Conservation (phyloP, 1,140 invertebrate genomes). For the Tigriopus japonicus region DNA sequence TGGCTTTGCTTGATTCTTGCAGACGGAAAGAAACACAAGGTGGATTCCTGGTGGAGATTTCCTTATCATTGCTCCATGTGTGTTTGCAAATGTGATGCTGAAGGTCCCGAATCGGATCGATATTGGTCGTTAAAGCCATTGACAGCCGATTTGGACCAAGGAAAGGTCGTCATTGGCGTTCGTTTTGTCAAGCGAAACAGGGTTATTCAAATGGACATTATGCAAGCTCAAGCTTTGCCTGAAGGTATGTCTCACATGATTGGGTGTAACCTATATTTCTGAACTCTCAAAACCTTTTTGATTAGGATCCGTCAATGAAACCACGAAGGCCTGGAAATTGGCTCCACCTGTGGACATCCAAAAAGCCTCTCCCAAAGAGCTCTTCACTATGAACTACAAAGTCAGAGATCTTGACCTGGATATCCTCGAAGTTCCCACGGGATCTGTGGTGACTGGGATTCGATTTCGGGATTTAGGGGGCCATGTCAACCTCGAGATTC, state of each 20-base stretch:
- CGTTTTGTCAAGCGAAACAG: conserved; percentile 46
- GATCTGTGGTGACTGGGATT: conserved; percentile 45
- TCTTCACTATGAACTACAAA: conserved; percentile 51
- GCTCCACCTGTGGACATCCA: background rate
- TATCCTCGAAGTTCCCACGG: conserved; percentile 39
- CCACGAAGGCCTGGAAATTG: background rate
- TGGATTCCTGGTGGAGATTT: conserved; percentile 68
- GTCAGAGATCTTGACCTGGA: conserved; percentile 57
- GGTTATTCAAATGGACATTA: conserved; percentile 42
- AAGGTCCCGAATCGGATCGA: conserved; percentile 43
- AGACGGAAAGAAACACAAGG: conserved; percentile 37
- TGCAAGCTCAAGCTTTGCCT: conserved; percentile 30
- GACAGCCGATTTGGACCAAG: conserved; percentile 41
- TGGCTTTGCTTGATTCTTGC: background rate
- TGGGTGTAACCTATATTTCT: too few species aligned
- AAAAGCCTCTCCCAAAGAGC: conserved; percentile 23
- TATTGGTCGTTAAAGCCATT: conserved; percentile 52
- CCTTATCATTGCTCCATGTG: conserved; percentile 77
- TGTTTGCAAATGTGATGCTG: conserved; percentile 60
- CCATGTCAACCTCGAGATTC: conserved; percentile 53
- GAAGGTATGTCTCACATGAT: too few species aligned
- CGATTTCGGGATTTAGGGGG: conserved; percentile 51
- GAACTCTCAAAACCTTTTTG: background rate
- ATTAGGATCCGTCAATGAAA: background rate
- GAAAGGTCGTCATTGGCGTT: conserved; percentile 58